Conservation (phyloP, 2,888 invertebrate genomes). For the Itoplectis maculator region DNA sequence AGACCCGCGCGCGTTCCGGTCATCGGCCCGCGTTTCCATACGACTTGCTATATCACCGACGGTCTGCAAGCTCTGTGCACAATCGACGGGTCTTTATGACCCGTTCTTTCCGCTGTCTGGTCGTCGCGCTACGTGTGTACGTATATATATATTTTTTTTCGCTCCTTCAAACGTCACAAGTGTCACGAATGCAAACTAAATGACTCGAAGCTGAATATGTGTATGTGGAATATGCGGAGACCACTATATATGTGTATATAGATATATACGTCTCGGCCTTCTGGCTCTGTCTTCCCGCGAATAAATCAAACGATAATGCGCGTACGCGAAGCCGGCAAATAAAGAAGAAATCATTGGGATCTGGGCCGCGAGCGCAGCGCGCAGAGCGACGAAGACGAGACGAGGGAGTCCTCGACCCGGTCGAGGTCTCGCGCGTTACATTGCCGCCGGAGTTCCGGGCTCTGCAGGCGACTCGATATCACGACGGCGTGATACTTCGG, state of each 20-base stretch:
- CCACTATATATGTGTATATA: conserved; percentile 16
- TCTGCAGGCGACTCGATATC: neutral
- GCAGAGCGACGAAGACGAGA: conserved; percentile 14
- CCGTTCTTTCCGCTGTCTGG: conserved; percentile 18
- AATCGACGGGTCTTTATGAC: conserved; percentile 56
- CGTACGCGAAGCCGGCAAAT: neutral
- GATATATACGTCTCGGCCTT: conserved; percentile 4
- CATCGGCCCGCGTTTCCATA: conserved; percentile 52
- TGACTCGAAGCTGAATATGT: conserved; percentile 53
- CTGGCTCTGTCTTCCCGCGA: conserved; percentile 19
- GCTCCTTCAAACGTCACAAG: conserved; percentile 42
- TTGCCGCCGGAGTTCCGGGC: neutral
- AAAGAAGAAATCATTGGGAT: conserved; percentile 7
- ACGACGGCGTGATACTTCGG: neutral
- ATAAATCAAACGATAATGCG: conserved; percentile 49
- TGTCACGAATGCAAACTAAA: conserved; percentile 49
- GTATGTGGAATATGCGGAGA: too few species aligned
- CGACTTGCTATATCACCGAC: conserved; percentile 38
- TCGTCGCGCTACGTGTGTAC: neutral
- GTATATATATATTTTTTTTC: neutral
- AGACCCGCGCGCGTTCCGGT: conserved; percentile 58
- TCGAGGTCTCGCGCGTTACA: conserved; percentile 42
- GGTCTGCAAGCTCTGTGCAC: conserved; percentile 25
- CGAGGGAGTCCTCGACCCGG: conserved; percentile 48
- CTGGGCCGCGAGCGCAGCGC: conserved; percentile 6